Conservation (phyloP, 2,888 invertebrate genomes). For the Melinaea menophilus region DNA sequence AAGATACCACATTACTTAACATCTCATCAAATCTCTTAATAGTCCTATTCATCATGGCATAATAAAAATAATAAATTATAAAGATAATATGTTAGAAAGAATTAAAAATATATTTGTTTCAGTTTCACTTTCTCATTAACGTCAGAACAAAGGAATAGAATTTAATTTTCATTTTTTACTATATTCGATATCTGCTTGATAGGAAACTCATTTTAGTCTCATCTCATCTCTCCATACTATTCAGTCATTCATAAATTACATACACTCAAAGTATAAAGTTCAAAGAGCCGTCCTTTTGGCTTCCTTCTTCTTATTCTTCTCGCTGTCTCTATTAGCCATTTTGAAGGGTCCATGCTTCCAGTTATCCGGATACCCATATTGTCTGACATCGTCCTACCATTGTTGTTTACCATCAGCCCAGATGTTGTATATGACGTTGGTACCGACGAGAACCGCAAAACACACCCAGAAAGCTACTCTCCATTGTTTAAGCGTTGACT, state of each 20-base stretch:
- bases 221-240: too few relatives aligned
- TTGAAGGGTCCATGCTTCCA: slow-evolving; percentile 66
- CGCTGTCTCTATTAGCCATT: slow-evolving; percentile 54
- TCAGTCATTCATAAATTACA: not conserved
- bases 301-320: slow-evolving; percentile 60
- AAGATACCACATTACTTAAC: too few relatives aligned
- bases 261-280: not conserved
- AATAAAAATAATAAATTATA: too few relatives aligned
- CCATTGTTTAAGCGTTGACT: slow-evolving; percentile 82
- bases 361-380: slow-evolving; percentile 63
- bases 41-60: too few relatives aligned
- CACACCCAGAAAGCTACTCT: slow-evolving; percentile 85
- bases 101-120: too few relatives aligned
- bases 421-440: slow-evolving; percentile 81
- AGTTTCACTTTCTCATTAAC: too few relatives aligned
- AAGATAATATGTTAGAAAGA: too few relatives aligned
- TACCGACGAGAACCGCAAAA: slow-evolving; percentile 79
- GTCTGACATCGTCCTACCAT: slow-evolving; percentile 83
- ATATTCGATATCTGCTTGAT: too few relatives aligned
- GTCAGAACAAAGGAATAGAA: too few relatives aligned
- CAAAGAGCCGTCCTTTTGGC: slow-evolving; percentile 40
- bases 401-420: slow-evolving; percentile 85
- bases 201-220: too few relatives aligned
- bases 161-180: too few relatives aligned
- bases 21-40: too few relatives aligned